These are phyloP conservation scores for Prunella strophiata DNA, from an alignment of 2,797 vertebrate species.

Conservation along the genomic window DNA sequence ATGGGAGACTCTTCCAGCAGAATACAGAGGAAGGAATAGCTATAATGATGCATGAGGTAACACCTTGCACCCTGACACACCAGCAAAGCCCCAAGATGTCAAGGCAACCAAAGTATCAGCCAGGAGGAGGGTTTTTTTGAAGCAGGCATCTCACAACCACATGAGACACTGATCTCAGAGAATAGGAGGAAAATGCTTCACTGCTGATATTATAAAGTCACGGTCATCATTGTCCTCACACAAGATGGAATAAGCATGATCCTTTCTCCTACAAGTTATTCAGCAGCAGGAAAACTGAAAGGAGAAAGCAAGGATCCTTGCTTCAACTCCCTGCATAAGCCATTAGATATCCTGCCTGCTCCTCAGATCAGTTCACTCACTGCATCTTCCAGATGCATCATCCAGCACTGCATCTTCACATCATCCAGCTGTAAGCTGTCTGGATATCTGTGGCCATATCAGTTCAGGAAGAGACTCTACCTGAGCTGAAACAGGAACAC, in stretches of 20 bases:
- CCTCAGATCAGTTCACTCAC: neutral
- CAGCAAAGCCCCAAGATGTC: neutral
- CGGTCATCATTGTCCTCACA: neutral
- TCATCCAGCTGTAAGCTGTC: accelerated
- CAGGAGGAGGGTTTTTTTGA: neutral
- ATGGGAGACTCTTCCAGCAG: neutral
- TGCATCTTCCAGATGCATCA: neutral
- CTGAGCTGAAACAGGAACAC: neutral
- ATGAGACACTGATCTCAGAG: neutral
- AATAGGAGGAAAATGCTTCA: neutral
- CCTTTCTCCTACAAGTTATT: neutral
- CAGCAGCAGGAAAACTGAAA: neutral
- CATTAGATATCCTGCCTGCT: neutral
- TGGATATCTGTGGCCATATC: neutral
- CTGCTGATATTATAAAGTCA: neutral
- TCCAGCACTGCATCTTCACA: too few species aligned
- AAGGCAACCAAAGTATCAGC: neutral
- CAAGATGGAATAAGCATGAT: neutral
- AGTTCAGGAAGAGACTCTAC: neutral
- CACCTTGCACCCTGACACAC: neutral
- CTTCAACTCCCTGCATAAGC: neutral
- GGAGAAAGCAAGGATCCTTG: neutral
- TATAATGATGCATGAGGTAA: neutral
- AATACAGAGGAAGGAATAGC: neutral
- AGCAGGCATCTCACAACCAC: neutral